Base-by-base conservation (phyloP, 2,888 invertebrate species). In the Ophion obscuratus region DNA sequence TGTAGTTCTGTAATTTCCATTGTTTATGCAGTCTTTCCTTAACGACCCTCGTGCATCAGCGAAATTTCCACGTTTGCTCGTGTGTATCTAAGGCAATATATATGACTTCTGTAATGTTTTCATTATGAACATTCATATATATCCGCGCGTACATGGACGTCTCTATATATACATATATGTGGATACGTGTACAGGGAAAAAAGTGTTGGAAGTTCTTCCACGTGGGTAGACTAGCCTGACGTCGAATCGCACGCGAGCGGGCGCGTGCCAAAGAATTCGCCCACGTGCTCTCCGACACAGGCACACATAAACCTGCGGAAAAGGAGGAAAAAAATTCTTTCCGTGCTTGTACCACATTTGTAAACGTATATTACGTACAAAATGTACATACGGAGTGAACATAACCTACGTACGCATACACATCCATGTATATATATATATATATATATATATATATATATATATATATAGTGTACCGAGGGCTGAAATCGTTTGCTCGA, bases 241-340 rank as follows among this genome's bases (percentile, higher is more conserved):
- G 67, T 73, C 76, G 80, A 77, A 83, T 85, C 77, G 81, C 85
- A 74, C 66, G 87, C 79, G 64, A 83, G 73, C 84, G 47, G 87
- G 79, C 88, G 85, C 88, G 88, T 88, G 88, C 88, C 88, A 40
- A 87, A 82, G 79, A 67, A 81, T 83, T 84, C 87, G 87, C 88
- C 88, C 85, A 88, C 88, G 83, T 44, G 76, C 67, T n/a, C 47
- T 14, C 47, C 24, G 5, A 36, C 10, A 31, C 47, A 6, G 67
- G 17, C 44, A 20, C 14, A 59, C 76, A 67, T 57, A 53, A 73
- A n/a, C 24, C 20, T 27, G 20, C 11, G 36, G 24, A 7, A 31
- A 67, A 44, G 68, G 10, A 40, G 40, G 40, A 66, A 66, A 76
- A 70, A 75, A 78, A 36, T 79, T 31, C 17, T 82, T 85, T 75